Evolutionary conservation across 2,113 vertebrate species (phyloP).

Genomic region (Panurus biarmicus): DNA sequence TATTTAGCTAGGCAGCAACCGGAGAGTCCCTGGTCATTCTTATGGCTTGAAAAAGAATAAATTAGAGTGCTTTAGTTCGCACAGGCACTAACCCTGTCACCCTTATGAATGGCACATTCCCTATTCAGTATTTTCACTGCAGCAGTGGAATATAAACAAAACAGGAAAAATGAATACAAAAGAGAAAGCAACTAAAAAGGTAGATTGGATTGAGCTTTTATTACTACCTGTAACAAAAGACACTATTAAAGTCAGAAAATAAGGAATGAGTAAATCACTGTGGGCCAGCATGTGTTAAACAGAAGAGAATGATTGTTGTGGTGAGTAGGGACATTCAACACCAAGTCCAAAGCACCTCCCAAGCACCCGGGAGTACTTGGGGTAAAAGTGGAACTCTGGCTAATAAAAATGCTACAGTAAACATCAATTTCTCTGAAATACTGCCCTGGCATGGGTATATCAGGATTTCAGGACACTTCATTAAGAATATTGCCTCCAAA

Average conservation of each 20-base stretch:
- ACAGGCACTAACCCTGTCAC: not conserved
- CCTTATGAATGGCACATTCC: not conserved
- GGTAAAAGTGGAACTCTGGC: not conserved
- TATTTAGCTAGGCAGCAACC: not conserved
- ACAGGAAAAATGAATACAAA: not conserved
- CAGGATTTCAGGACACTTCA: not conserved
- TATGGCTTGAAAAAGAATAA: not conserved
- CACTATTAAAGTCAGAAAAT: not conserved
- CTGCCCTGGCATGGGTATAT: not conserved
- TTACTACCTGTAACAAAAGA: not conserved
- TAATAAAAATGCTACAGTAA: not conserved
- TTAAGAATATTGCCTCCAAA: not conserved
- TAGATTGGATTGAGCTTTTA: not conserved
- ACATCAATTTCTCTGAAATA: not conserved
- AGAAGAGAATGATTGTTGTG: not conserved
- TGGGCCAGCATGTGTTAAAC: not conserved
- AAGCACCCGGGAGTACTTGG: no score
- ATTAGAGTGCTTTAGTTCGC: not conserved
- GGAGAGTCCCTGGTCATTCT: not conserved
- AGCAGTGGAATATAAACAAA: not conserved
- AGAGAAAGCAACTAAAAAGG: not conserved
- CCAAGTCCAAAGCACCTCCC: not conserved
- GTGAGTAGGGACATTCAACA: not conserved
- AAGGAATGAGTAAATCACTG: not conserved
- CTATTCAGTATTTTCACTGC: not conserved